A percentile compares a stretch with the other conserved stretches of the same genome.
Evolutionary conservation across 2,797 vertebrate species (phyloP).

Genomic region (Hoplostethus atlanticus): DNA sequence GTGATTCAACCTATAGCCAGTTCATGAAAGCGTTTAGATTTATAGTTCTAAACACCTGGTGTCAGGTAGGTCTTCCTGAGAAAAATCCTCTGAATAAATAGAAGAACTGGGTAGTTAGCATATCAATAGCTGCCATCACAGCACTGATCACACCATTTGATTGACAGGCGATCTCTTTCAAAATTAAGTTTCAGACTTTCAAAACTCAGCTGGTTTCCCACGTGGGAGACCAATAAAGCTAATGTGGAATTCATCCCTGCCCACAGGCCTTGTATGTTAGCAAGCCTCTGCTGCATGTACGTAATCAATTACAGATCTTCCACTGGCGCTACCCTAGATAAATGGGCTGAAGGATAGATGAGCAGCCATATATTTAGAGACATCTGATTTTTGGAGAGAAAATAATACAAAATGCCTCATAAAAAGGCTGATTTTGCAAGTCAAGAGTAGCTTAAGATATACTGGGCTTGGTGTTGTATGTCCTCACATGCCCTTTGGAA

Average conservation of each 20-base stretch:
- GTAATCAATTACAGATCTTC: background rate
- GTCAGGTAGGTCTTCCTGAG: no score
- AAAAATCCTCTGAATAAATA: no score
- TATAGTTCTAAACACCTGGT: no score
- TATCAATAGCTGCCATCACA: no score
- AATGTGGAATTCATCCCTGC: conserved; percentile 7
- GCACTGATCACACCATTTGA: no score
- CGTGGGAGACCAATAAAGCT: conserved; percentile 19
- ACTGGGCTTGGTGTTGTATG: conserved; percentile 22
- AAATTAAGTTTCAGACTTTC: no score
- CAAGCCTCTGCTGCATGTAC: background rate
- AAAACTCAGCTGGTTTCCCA: background rate
- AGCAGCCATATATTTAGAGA: conserved; percentile 12
- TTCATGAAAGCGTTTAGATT: no score
- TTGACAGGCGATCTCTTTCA: no score
- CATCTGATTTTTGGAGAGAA: conserved; percentile 18
- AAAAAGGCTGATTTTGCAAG: conserved; percentile 24
- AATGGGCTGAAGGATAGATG: background rate
- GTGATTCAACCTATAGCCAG: no score
- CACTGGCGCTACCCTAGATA: background rate
- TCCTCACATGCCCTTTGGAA: conserved; percentile 46
- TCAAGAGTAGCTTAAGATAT: conserved; percentile 16
- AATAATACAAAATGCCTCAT: conserved; percentile 15
- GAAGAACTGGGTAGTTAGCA: no score
- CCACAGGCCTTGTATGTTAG: conserved; percentile 11